Evolutionary conservation across 2,888 invertebrate genomes (phyloP).

Genomic region (Papilio elwesi): DNA sequence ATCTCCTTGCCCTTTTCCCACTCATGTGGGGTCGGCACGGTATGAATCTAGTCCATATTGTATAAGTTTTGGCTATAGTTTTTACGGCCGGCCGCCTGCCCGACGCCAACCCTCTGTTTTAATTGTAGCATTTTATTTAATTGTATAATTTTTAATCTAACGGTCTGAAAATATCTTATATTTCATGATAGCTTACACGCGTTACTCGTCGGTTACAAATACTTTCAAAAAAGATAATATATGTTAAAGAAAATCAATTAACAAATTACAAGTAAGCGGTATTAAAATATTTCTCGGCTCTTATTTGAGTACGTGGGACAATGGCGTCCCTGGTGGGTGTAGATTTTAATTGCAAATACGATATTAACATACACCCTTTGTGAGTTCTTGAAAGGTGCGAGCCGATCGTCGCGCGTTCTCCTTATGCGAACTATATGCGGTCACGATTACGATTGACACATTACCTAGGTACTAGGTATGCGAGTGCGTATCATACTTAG

Average conservation of each 20-base stretch:
- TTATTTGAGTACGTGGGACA: slow-evolving; percentile 59
- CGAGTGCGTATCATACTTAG: slow-evolving; percentile 4
- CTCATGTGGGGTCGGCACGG: too few relatives aligned
- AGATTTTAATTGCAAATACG: slow-evolving; percentile 80
- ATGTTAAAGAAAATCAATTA: slow-evolving; percentile 9
- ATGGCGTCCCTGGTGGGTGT: slow-evolving; percentile 76
- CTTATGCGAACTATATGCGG: slow-evolving; percentile 62
- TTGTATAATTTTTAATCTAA: background rate
- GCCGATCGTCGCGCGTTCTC: slow-evolving; percentile 66
- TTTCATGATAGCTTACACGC: background rate
- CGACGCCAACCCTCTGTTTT: background rate
- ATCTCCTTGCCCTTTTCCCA: too few relatives aligned
- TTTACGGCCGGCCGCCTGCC: too few relatives aligned
- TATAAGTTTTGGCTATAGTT: too few relatives aligned
- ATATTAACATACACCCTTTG: slow-evolving; percentile 81
- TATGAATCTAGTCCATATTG: too few relatives aligned
- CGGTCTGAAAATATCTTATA: background rate
- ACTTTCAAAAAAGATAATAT: background rate
- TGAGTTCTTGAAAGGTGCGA: slow-evolving; percentile 72
- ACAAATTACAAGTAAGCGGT: slow-evolving; percentile 18
- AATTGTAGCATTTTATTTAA: background rate
- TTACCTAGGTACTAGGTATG: slow-evolving; percentile 30
- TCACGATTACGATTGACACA: slow-evolving; percentile 39
- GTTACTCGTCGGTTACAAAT: background rate
- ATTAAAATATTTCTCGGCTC: slow-evolving; percentile 29